Evolutionary conservation across 1,140 invertebrate species (phyloP).

Genomic region (Tribolium madens): DNA sequence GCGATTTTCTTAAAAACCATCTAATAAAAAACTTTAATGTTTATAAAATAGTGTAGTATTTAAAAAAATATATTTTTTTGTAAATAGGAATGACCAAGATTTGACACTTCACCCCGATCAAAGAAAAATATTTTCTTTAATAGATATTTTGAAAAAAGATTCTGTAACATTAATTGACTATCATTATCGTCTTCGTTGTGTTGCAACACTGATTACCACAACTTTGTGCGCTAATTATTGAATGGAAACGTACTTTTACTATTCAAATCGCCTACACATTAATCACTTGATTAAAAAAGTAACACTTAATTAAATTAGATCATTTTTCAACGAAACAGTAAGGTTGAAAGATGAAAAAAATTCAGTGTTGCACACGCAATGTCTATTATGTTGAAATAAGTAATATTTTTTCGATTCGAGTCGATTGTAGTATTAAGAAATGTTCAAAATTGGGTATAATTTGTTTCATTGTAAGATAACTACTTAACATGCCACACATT

Average conservation of each 20-base stretch:
- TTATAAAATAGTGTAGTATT: too few species aligned
- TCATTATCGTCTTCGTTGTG: background rate
- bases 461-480: slow-evolving; percentile 12
- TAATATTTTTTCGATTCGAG: background rate
- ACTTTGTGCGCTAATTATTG: background rate
- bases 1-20: too few species aligned
- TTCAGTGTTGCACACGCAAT: background rate
- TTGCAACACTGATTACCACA: background rate
- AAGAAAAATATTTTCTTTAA: too few species aligned
- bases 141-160: too few species aligned
- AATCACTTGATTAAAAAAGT: background rate
- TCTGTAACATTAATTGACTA: too few species aligned
- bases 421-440: background rate
- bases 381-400: background rate
- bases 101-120: too few species aligned
- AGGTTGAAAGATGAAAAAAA: background rate
- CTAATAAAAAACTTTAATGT: too few species aligned
- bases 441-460: background rate
- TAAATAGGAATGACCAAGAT: too few species aligned
- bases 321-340: background rate
- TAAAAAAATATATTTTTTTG: too few species aligned
- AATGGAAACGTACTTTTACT: background rate
- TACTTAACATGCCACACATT: background rate
- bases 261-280: background rate
- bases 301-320: background rate